Evolutionary conservation across 1,140 invertebrate species (phyloP), one percentile per base, ranked within the genome.

Genomic region (Physella acuta): DNA sequence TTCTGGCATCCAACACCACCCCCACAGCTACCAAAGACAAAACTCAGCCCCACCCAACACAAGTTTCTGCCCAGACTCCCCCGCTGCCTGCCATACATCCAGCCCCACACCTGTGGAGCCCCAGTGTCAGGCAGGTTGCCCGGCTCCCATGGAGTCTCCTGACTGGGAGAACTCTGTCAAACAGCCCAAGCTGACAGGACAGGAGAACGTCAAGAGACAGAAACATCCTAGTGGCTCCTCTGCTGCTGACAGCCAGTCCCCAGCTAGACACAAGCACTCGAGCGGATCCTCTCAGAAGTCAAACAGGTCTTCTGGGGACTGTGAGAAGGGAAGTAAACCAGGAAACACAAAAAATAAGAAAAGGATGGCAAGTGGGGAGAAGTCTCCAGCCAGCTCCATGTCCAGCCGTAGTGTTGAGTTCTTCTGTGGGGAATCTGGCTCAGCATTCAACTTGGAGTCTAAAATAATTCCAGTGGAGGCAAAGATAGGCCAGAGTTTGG

Each of bases 221-320:
- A 20, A 55, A 20, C 53, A 30, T 24, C 20, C 24, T 14, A 55
- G 20, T 20, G 20, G 20, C 8, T 24, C 53, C 11, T n/a, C 44
- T 14, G 44, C 44, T n/a, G 44, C 44, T n/a, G 44, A 49, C 58
- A 20, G 26, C 3, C 58, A 24, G 11, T 4, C 58, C 26, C 24
- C 14, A 3, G 34, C 66, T 8, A 51, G 66, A 20, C 66, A 60
- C 4, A 68, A 68, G 31, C 66, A 68, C 39, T 30, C 24, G 31
- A 68, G 66, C 30, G 66, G 66, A 0, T 68, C 66, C 1, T 68
- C 66, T 11, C 65, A 67, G 36, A 68, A 68, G 30, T 59, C 34
- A 3, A 4, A 37, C 24, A 44, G 34, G 26, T 39, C 36, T 20
- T 63, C 36, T 14, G 11, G 8, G 4, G 56, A 68, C 66, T 30